Evolutionary conservation across 2,888 invertebrate genomes (phyloP), one percentile per base, ranked within the genome.

Genomic region (Ypsolopha scabrella): DNA sequence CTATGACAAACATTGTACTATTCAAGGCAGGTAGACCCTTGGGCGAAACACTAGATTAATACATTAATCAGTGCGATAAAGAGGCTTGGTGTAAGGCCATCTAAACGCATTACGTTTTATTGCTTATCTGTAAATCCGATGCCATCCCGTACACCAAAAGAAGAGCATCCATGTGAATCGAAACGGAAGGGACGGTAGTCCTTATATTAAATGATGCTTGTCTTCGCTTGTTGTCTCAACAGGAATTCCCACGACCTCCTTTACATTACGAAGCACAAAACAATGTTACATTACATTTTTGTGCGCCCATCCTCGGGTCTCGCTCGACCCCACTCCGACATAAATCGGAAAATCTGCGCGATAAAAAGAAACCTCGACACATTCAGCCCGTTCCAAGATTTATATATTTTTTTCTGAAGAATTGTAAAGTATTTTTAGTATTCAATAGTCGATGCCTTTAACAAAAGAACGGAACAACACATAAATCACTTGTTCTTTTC

Each of bases 401-500:
- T 46, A 46, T 46, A 43, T 8, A 24, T 13, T 43, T 43, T 43
- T 43, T 43, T 43, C 35, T 46, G 39, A 38, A 38, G 13, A 35
- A 54, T 52, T 54, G 55, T 53, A 44, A 54, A 56, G 54, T 54
- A 54, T 55, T 51, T 53, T 56, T 50, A 51, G 55, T 52, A 56
- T 75, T 71, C 70, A 70, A 76, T 71, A 65, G 67, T 38, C 48
- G 60, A 70, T 64, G 60, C 62, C 62, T 51, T 51, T 62, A 67
- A 76, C 74, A 75, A 76, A 70, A 63, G 70, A 67, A 67, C 66
- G 67, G 65, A 69, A 69, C 68, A 67, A 24, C 58, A 68, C 70
- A 77, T 75, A 77, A 77, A 80, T 75, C 75, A 72, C 65, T 62
- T 59, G 59, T 68, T 65, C 67, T 67, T 72, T 75, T 76, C 68